Percentiles rank a stretch among this genome's conserved stretches.
Conservation (phyloP, 2,797 vertebrate genomes). For the Australoheros facetus region DNA sequence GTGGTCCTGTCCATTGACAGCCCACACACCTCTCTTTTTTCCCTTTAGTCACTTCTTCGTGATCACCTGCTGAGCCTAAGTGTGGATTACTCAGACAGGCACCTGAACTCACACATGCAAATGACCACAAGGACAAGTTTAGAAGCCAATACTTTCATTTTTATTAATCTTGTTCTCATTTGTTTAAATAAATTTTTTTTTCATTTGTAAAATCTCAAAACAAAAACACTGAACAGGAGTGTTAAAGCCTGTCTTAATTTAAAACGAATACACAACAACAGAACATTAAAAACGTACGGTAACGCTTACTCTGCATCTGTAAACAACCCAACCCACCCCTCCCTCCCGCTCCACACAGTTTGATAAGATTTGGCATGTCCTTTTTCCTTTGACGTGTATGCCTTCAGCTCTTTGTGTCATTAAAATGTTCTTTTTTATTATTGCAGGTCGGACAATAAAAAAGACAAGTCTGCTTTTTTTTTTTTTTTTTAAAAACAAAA, state of each 20-base stretch:
- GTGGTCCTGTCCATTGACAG: not conserved
- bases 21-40: not conserved
- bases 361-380: conserved; percentile 67
- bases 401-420: conserved; percentile 82
- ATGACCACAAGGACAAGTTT: conserved; percentile 44
- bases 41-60: not conserved
- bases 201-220: conserved; percentile 86
- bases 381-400: conserved; percentile 63
- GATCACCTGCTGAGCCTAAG: not conserved
- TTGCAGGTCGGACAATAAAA: conserved; percentile 86
- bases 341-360: conserved; percentile 78
- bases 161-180: conserved; percentile 86
- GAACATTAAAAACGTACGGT: conserved; percentile 83
- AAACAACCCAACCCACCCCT: conserved; percentile 78
- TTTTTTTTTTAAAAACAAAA: conserved; percentile 30
- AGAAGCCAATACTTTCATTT: conserved; percentile 85
- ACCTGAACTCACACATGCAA: not conserved
- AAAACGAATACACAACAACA: conserved; percentile 85
- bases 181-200: conserved; percentile 83
- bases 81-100: not conserved
- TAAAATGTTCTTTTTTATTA: conserved; percentile 82
- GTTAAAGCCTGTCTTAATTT: conserved; percentile 87
- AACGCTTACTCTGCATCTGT: conserved; percentile 82
- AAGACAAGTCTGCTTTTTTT: conserved; percentile 72
- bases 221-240: conserved; percentile 87